Base-by-base conservation (phyloP, 1,140 invertebrate genomes). In the Myzus persicae region DNA sequence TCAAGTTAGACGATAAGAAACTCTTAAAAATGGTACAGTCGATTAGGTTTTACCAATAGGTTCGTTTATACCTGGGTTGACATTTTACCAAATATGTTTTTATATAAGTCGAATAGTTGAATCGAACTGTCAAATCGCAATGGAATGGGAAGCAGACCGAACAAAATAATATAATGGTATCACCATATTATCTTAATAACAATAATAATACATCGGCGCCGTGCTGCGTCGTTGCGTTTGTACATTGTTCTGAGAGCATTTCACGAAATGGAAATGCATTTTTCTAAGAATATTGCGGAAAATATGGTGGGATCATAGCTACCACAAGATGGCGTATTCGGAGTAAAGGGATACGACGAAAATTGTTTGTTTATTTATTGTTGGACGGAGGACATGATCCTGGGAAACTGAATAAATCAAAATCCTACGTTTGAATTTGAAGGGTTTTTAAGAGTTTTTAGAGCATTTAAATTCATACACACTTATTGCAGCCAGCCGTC, bases 11-110 rank as follows among this genome's bases (percentile, higher is more conserved):
- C 24, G 31, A 87, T 20, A 87, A 14, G 84, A 87, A 44, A 24
- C 26, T 87, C 42, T n/a, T 7, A n/a, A 87, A 48, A 48, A 48
- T n/a, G 5, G 20, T 48, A 46, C n/a, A 48, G n/a, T 48, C 44
- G 85, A 88, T 88, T 88, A n/a, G 85, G n/a, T 88, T n/a, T 88
- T n/a, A 18, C n/a, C 85, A 48, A 88, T 48, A 20, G 44, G 48
- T 36, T 48, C 85, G 85, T 87, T 46, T 46, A 87, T 46, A 20
- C 44, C n/a, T 46, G 44, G n/a, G n/a, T 36, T 46, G 44, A 87
- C 36, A 46, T 48, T 88, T 88, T 36, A 88, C 44, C 85, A 88
- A 88, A 36, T 88, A 48, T 36, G 18, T 48, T 84, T n/a, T 76
- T 76, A 76, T 76, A 76, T 1, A 26, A 26, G 8, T 26, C 40